Evolutionary conservation across 2,888 invertebrate genomes (phyloP).

Genomic region (Syrista parreyssii): DNA sequence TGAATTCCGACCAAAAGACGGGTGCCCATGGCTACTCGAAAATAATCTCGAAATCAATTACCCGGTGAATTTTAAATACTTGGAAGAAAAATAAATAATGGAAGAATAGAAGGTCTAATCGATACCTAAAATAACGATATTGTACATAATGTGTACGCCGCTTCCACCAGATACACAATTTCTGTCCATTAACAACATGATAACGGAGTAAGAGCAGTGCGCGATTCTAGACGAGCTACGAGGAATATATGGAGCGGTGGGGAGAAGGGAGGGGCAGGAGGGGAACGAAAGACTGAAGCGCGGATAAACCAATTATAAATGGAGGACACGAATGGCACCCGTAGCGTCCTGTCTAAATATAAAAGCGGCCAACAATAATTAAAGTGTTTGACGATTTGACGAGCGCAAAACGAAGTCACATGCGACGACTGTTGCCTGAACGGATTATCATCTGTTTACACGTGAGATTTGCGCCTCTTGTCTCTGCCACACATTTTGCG

Average conservation of each 20-base stretch:
- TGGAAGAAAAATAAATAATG: not conserved
- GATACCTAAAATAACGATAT: not conserved
- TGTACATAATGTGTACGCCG: not conserved
- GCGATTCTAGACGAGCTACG: constrained; percentile 30
- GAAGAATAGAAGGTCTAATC: not conserved
- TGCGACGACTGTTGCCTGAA: constrained; percentile 42
- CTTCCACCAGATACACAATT: not conserved
- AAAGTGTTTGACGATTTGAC: constrained; percentile 55
- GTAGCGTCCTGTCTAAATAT: constrained; percentile 39
- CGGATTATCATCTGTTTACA: constrained; percentile 48
- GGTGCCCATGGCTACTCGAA: not conserved
- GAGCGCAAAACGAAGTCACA: constrained; percentile 52
- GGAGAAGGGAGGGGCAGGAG: constrained; percentile 24
- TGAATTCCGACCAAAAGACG: not conserved
- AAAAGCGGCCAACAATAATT: constrained; percentile 46
- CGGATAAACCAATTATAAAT: constrained; percentile 17
- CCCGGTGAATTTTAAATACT: not conserved
- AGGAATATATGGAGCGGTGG: constrained; percentile 20
- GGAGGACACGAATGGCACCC: constrained; percentile 27
- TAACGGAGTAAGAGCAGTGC: not conserved
- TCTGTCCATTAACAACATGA: not conserved
- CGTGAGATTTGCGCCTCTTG: constrained; percentile 37
- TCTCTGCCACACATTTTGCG: not conserved
- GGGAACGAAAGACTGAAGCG: constrained; percentile 12
- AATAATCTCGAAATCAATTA: not conserved